These are phyloP conservation scores for Tachina grossa DNA, from an alignment of 2,888 invertebrate species.

Conservation along the genomic window DNA sequence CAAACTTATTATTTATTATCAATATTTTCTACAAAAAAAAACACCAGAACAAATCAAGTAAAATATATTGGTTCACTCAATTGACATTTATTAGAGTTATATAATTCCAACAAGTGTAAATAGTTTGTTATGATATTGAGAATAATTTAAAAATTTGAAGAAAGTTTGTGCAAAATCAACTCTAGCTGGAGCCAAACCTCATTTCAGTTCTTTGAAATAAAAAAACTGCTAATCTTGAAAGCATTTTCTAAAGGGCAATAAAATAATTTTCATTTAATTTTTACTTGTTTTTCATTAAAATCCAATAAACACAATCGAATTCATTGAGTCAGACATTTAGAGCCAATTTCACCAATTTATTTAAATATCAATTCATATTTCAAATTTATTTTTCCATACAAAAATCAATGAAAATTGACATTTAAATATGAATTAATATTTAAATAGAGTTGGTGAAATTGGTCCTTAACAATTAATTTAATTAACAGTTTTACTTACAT, in stretches of 20 bases:
- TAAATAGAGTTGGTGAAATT: too few species aligned
- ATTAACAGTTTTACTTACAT: conserved; percentile 54
- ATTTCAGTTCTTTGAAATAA: neutral
- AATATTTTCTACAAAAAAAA: neutral
- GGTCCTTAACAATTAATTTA: conserved; percentile 53
- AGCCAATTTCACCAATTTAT: too few species aligned
- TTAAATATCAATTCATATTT: too few species aligned
- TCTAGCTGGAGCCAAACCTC: too few species aligned
- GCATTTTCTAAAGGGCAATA: neutral
- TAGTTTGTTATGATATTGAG: neutral
- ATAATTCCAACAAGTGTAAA: neutral
- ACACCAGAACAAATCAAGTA: conserved; percentile 12
- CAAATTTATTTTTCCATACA: too few species aligned
- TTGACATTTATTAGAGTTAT: conserved; percentile 25
- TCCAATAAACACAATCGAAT: conserved; percentile 20
- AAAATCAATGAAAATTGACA: too few species aligned
- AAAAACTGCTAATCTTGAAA: neutral
- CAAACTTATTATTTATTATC: conserved; percentile 37
- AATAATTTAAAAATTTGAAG: too few species aligned
- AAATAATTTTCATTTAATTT: neutral
- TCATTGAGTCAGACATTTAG: conserved; percentile 41
- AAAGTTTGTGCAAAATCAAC: too few species aligned
- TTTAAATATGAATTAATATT: too few species aligned
- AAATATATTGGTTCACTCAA: conserved; percentile 12
- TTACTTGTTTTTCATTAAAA: neutral